Base-by-base conservation (phyloP, 1,140 invertebrate genomes). In the Pseudomyrmex gracilis region DNA sequence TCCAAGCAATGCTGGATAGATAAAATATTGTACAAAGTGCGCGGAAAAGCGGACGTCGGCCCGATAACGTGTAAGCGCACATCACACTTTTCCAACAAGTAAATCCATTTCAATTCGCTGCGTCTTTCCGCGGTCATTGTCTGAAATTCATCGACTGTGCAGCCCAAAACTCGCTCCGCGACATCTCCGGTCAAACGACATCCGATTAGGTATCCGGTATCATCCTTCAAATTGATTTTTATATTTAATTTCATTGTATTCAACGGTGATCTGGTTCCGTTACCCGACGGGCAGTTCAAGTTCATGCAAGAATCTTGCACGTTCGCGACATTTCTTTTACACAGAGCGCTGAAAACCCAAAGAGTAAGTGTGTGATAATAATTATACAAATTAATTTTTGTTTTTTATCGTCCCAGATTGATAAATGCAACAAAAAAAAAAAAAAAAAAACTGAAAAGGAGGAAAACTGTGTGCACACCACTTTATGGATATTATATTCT, bases 241-340 rank as follows among this genome's bases (percentile, higher is more conserved):
- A 95, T 43, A 49, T 93, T 93, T 17, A 94, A 90, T 45, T 74
- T 90, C 0, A 78, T 58, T 1, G 89, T 17, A 57, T 94, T 94
- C 15, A 90, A 70, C 9, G 93, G 93, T 7, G 80, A 61, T 17
- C 84, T 90, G 51, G 66, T 88, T 15, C 94, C 94, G 68, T 92
- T 94, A 47, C 94, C 94, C n/a, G 91, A 93, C 7, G 94, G 92
- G 73, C 94, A 95, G 13, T 94, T 92, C 47, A 94, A 85, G 80
- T 94, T 94, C 92, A 93, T 93, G 90, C 94, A 95, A 0, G 93
- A 93, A 60, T 94, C 93, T 17, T 90, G 83, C 24, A 67, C 84
- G 24, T 86, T 55, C 0, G 15, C 0, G 1, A 94, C 68, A 0
- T 88, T 45, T 82, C 82, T 90, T 83, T 94, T 94, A 70, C 94